phyloP scores from a whole-genome alignment of 2,888 invertebrate species.

The Podabrus alpinus region DNA sequence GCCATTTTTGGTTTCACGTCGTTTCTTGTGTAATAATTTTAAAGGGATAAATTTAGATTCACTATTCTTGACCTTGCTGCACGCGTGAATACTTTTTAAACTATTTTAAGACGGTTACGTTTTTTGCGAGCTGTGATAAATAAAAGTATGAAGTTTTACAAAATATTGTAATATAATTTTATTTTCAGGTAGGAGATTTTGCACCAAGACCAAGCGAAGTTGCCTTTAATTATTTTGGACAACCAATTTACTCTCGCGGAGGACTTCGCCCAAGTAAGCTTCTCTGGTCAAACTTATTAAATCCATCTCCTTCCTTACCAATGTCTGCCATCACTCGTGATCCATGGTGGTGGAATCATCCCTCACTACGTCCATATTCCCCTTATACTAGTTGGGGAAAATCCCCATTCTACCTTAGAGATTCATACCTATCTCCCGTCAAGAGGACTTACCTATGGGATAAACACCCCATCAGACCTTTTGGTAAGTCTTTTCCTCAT shows the following conservation, averaged over 20 bases:
- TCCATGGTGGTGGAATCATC: slow-evolving; percentile 89
- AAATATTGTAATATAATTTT: background rate
- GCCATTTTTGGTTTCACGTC: background rate
- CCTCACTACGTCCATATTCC: slow-evolving; percentile 75
- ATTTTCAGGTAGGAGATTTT: slow-evolving; percentile 62
- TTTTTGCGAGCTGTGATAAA: background rate
- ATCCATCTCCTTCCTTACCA: slow-evolving; percentile 78
- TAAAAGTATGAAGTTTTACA: background rate
- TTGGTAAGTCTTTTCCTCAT: slow-evolving; percentile 70
- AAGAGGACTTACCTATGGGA: slow-evolving; percentile 91
- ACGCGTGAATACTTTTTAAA: background rate
- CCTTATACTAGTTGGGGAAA: slow-evolving; percentile 68
- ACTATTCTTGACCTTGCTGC: slow-evolving; percentile 1
- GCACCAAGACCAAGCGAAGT: slow-evolving; percentile 71
- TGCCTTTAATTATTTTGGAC: slow-evolving; percentile 77
- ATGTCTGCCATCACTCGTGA: slow-evolving; percentile 82
- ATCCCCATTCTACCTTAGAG: slow-evolving; percentile 79
- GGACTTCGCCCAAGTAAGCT: slow-evolving; percentile 60
- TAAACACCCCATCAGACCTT: slow-evolving; percentile 87
- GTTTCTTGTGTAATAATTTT: background rate
- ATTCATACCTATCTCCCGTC: slow-evolving; percentile 88
- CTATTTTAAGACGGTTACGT: background rate
- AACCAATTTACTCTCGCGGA: slow-evolving; percentile 73
- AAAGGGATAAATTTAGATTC: background rate
- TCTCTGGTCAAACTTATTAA: slow-evolving; percentile 68